Percentiles rank a stretch among this genome's conserved stretches.
Evolutionary conservation across 2,113 vertebrate genomes (phyloP).

Genomic region (Leptocoma aspasia): DNA sequence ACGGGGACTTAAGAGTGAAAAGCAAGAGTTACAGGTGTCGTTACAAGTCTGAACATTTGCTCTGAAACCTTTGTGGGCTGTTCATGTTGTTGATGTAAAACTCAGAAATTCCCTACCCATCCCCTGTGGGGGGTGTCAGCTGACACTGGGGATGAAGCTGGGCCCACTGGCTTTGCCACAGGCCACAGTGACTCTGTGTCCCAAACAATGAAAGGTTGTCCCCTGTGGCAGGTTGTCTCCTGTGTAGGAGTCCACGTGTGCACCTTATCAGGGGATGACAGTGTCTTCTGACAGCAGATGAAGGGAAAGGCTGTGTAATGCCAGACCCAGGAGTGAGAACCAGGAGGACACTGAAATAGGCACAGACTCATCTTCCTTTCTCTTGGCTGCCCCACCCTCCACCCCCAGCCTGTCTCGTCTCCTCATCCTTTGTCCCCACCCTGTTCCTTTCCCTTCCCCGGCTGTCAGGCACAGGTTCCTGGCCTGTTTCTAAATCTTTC

Average conservation of each 20-base stretch:
- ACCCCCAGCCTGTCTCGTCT: slow-evolving; percentile 38
- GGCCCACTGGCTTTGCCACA: neutral
- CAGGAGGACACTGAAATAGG: slow-evolving; percentile 41
- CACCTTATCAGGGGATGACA: neutral
- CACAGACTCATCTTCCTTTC: slow-evolving; percentile 52
- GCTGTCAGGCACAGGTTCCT: slow-evolving; percentile 48
- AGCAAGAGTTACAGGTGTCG: neutral
- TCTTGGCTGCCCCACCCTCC: slow-evolving; percentile 38
- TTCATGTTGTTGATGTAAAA: neutral
- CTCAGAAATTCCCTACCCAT: neutral
- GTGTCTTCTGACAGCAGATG: neutral
- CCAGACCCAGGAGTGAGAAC: slow-evolving; percentile 1
- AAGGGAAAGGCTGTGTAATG: slow-evolving; percentile 25
- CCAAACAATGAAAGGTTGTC: neutral
- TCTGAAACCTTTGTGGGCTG: neutral
- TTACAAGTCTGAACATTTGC: neutral
- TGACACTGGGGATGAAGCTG: neutral
- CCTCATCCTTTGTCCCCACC: slow-evolving; percentile 40
- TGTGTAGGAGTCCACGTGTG: neutral
- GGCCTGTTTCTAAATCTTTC: slow-evolving; percentile 46
- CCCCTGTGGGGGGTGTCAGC: neutral
- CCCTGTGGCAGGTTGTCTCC: neutral
- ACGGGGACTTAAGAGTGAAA: neutral
- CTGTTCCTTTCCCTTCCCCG: slow-evolving; percentile 28
- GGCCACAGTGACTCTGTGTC: neutral